These are phyloP conservation scores for Oncorhynchus nerka DNA, from an alignment of 2,113 vertebrate genomes.

Conservation along the genomic window DNA sequence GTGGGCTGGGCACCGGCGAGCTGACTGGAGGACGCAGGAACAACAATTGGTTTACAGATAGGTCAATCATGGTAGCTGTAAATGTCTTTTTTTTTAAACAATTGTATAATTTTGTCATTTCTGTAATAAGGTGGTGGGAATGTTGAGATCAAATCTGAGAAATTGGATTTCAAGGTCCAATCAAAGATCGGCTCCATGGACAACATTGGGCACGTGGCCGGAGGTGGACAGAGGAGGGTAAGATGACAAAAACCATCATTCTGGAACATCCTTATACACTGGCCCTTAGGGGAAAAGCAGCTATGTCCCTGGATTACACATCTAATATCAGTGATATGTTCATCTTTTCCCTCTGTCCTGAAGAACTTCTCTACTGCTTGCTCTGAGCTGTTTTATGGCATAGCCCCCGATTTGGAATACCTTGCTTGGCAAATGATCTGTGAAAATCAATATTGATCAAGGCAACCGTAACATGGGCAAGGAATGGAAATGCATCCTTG, in stretches of 20 bases:
- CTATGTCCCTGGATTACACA: neutral
- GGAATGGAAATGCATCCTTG: neutral
- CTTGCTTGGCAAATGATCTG: no score
- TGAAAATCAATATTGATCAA: no score
- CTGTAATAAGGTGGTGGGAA: constrained; percentile 86
- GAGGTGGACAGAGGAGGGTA: constrained; percentile 92
- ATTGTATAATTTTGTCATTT: neutral
- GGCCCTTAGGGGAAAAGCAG: no score
- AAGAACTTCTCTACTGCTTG: neutral
- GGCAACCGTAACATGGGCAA: neutral
- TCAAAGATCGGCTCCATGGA: constrained; percentile 94
- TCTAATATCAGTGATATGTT: neutral
- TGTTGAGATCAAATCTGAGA: constrained; percentile 93
- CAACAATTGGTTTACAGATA: no score
- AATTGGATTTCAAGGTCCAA: constrained; percentile 93
- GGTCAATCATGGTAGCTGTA: no score
- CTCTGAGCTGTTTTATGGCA: neutral
- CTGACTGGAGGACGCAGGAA: no score
- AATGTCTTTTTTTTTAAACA: no score
- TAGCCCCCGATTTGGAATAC: no score
- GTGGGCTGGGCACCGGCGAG: no score
- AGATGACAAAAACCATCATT: constrained; percentile 2
- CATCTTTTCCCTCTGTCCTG: neutral
- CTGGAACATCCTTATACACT: no score
- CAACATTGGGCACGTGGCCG: constrained; percentile 91